Evolutionary conservation across 1,140 invertebrate genomes (phyloP).

Genomic region (Macrostomum lignano): DNA sequence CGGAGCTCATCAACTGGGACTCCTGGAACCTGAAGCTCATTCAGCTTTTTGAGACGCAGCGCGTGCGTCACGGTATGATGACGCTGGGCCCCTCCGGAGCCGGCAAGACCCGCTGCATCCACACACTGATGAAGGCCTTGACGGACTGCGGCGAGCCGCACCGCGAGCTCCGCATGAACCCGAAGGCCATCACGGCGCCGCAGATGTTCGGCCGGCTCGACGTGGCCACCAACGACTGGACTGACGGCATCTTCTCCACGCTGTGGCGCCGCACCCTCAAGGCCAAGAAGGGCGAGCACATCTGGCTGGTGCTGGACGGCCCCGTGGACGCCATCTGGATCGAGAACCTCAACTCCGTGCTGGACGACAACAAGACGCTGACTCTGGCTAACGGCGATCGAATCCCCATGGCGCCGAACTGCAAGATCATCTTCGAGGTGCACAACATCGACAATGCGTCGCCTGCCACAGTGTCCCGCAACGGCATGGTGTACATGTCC

Average conservation of each 20-base stretch:
- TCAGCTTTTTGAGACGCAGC: constrained; percentile 68
- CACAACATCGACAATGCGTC: constrained; percentile 87
- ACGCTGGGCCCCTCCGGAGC: constrained; percentile 66
- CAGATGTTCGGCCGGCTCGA: constrained; percentile 88
- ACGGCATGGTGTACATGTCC: constrained; percentile 92
- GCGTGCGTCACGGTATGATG: constrained; percentile 82
- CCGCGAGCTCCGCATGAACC: constrained; percentile 88
- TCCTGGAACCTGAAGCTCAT: constrained; percentile 64
- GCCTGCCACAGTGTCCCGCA: constrained; percentile 69
- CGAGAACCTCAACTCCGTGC: constrained; percentile 28
- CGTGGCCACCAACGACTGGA: constrained; percentile 89
- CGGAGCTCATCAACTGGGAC: constrained; percentile 53
- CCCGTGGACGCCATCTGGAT: constrained; percentile 30
- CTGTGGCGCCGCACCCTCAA: constrained; percentile 73
- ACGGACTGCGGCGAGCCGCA: constrained; percentile 51
- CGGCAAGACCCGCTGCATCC: constrained; percentile 78
- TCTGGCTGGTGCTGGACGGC: constrained; percentile 26
- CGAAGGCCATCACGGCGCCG: constrained; percentile 73
- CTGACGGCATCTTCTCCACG: constrained; percentile 80
- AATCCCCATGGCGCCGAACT: constrained; percentile 57
- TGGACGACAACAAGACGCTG: constrained; percentile 37
- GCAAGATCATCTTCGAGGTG: constrained; percentile 80
- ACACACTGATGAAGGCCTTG: constrained; percentile 66
- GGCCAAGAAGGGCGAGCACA: constrained; percentile 39
- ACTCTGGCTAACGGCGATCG: constrained; percentile 74